A percentile compares a stretch with the other conserved stretches of the same genome.
Conservation (phyloP, 64 coral and sea anemone genomes). For the Dendrophyllia cribrosa region DNA sequence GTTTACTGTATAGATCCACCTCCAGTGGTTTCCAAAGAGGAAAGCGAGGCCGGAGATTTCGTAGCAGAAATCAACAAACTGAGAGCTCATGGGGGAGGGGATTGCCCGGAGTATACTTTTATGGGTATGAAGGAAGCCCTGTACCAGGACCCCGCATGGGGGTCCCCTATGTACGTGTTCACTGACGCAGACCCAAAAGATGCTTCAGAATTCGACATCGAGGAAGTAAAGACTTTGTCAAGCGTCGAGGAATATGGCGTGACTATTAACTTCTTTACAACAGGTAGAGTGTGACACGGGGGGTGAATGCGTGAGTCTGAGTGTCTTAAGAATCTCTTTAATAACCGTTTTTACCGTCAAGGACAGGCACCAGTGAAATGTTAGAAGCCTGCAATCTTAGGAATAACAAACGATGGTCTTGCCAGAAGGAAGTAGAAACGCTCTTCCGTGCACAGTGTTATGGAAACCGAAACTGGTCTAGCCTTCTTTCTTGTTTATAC, state of each 20-base stretch:
- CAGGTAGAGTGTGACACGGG: conserved; percentile 6
- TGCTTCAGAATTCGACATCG: conserved; percentile 47
- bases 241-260: conserved; percentile 5
- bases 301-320: no score
- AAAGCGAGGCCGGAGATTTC: conserved; percentile 53
- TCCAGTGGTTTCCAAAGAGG: conserved; percentile 20
- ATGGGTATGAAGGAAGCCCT: conserved; percentile 86
- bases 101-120: conserved; percentile 73
- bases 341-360: no score
- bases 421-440: no score
- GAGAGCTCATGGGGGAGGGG: conserved; percentile 64
- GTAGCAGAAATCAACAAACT: conserved; percentile 74
- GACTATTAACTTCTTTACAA: conserved; percentile 79
- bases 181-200: conserved; percentile 88
- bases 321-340: no score
- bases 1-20: conserved; percentile 21
- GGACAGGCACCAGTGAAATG: no score
- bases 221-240: conserved; percentile 46
- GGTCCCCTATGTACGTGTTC: conserved; percentile 91
- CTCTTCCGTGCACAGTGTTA: no score
- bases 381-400: no score
- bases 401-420: no score
- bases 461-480: no score
- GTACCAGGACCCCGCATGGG: conserved; percentile 52
- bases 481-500: no score